These are phyloP conservation scores for Margaritifera margaritifera DNA, from an alignment of 2,888 invertebrate genomes.

Conservation along the genomic window DNA sequence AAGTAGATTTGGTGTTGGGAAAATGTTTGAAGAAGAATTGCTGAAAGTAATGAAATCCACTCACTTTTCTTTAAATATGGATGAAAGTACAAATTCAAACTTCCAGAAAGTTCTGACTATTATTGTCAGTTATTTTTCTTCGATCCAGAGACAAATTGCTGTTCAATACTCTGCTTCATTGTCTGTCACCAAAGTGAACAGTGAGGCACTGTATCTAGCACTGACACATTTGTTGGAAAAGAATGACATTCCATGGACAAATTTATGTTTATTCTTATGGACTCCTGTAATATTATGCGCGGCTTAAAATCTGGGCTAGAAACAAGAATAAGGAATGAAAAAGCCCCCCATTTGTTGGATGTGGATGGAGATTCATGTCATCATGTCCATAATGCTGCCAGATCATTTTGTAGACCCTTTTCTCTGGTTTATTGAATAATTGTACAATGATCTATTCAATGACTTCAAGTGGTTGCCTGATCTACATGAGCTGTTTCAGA, in stretches of 20 bases:
- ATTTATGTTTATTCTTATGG: constrained; percentile 45
- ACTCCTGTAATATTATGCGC: constrained; percentile 47
- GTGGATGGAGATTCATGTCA: constrained; percentile 52
- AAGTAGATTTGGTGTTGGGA: constrained; percentile 13
- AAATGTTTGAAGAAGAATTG: constrained; percentile 7
- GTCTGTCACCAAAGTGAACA: constrained; percentile 19
- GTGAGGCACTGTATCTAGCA: constrained; percentile 14
- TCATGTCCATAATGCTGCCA: constrained; percentile 48
- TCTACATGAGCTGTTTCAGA: constrained; percentile 20
- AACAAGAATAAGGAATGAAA: constrained; percentile 21
- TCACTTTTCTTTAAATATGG: constrained; percentile 23
- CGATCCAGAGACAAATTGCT: constrained; percentile 12
- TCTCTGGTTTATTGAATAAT: constrained; percentile 25
- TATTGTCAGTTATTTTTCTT: constrained; percentile 24
- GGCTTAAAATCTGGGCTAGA: constrained; percentile 45
- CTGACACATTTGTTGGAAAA: constrained; percentile 21
- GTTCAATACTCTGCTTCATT: constrained; percentile 31
- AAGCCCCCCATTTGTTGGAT: constrained; percentile 44
- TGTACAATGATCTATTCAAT: constrained; percentile 35
- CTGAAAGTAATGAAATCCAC: constrained; percentile 4
- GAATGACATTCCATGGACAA: constrained; percentile 41
- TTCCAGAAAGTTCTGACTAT: constrained; percentile 24
- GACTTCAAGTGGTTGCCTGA: constrained; percentile 48
- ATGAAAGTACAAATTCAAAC: constrained; percentile 25
- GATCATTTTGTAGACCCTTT: constrained; percentile 43